Percentiles rank a stretch among this genome's conserved stretches.
Conservation (phyloP, 2,888 invertebrate species). For the Cabera pusaria region DNA sequence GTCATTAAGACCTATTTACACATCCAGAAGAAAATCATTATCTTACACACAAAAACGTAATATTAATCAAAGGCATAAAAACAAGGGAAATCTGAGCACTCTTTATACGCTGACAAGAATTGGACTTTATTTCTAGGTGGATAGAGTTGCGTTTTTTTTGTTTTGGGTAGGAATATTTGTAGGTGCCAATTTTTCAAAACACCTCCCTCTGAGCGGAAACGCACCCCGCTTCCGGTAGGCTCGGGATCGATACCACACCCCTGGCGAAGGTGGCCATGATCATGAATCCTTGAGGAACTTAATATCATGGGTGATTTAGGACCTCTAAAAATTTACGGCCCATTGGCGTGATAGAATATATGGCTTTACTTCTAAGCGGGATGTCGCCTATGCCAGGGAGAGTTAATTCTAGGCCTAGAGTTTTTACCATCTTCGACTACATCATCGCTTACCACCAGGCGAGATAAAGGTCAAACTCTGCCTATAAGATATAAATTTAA, state of each 20-base stretch:
- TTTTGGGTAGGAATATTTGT: constrained; percentile 50
- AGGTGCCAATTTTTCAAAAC: constrained; percentile 82
- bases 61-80: constrained; percentile 39
- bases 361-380: too few species aligned
- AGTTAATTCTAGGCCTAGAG: too few species aligned
- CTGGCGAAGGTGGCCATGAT: constrained; percentile 58
- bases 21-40: constrained; percentile 23
- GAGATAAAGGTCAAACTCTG: too few species aligned
- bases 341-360: too few species aligned
- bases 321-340: too few species aligned
- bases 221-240: constrained; percentile 74
- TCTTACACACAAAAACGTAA: constrained; percentile 29
- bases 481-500: too few species aligned
- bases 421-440: too few species aligned
- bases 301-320: too few species aligned
- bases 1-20: constrained; percentile 13
- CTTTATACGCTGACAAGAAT: constrained; percentile 23
- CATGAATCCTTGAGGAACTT: too few species aligned
- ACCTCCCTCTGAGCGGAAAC: constrained; percentile 67
- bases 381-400: too few species aligned
- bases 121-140: constrained; percentile 34
- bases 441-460: too few species aligned
- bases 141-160: constrained; percentile 49
- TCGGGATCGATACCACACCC: constrained; percentile 74
- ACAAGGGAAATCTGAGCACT: constrained; percentile 44